A percentile compares a stretch with the other conserved stretches of the same genome.
phyloP scores from a whole-genome alignment of 2,113 vertebrate species.

The Platycercus adscitus region DNA sequence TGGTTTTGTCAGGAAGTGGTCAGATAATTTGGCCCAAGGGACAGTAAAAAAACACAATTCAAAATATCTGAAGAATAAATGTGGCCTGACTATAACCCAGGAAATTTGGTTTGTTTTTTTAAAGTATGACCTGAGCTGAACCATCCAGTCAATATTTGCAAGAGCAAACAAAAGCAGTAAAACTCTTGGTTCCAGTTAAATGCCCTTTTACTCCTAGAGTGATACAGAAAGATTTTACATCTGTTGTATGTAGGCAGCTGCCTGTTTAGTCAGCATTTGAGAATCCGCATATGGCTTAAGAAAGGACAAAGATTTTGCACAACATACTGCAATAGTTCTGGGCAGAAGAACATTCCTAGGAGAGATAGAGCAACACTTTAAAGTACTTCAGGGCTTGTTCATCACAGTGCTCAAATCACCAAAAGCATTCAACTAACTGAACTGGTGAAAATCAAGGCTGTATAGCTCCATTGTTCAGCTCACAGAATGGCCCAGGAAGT shows the following conservation, averaged over 20 bases:
- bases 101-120: background rate
- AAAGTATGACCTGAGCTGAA: background rate
- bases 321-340: background rate
- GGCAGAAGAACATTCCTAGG: background rate
- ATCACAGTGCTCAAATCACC: background rate
- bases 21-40: background rate
- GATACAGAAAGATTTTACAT: background rate
- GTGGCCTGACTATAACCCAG: background rate
- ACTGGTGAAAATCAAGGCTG: background rate
- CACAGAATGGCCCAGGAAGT: background rate
- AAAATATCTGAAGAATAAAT: background rate
- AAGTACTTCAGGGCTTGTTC: background rate
- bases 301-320: background rate
- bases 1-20: background rate
- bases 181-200: background rate
- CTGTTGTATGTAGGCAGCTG: background rate
- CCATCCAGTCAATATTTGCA: background rate
- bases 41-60: background rate
- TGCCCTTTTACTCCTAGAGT: background rate
- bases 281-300: constrained; percentile 6
- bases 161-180: background rate
- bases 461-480: background rate
- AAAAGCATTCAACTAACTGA: background rate
- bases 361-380: background rate
- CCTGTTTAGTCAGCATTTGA: constrained; percentile 1